phyloP scores from a whole-genome alignment of 2,113 vertebrate species.

The Perca schrenkii region DNA sequence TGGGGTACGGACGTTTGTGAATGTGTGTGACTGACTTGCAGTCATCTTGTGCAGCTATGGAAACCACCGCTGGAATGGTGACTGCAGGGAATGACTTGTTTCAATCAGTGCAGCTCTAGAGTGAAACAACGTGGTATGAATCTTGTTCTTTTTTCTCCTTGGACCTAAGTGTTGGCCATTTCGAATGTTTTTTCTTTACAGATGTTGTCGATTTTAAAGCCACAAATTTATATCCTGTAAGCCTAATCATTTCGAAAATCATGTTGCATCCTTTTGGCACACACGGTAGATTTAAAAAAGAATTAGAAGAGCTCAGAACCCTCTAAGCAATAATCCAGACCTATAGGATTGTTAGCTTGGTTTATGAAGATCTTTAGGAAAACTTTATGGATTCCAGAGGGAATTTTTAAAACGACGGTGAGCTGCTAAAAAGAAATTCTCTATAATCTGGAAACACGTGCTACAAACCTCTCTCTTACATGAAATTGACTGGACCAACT shows the following conservation, averaged over 20 bases:
- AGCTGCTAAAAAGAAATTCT: conserved; percentile 58
- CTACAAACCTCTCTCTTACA: conserved; percentile 57
- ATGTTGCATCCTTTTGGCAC: conserved; percentile 55
- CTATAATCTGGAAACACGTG: conserved; percentile 50
- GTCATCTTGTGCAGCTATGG: conserved; percentile 76
- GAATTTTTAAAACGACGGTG: conserved; percentile 16
- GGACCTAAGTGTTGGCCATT: conserved; percentile 64
- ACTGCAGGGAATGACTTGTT: conserved; percentile 71
- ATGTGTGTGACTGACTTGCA: conserved; percentile 71
- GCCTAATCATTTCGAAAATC: conserved; percentile 50
- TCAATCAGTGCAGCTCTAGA: conserved; percentile 76
- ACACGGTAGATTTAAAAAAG: conserved; percentile 62
- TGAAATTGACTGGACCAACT: conserved; percentile 62
- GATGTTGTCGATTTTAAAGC: conserved; percentile 43
- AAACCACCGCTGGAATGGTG: conserved; percentile 64
- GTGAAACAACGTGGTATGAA: conserved; percentile 64
- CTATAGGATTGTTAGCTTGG: conserved; percentile 44
- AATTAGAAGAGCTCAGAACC: conserved; percentile 55
- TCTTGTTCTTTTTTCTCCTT: conserved; percentile 44
- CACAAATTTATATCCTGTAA: conserved; percentile 48
- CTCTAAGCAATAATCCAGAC: conserved; percentile 62
- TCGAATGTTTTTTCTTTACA: conserved; percentile 36
- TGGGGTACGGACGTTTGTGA: conserved; percentile 69
- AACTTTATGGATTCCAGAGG: conserved; percentile 52
- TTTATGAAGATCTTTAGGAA: conserved; percentile 56